Percentiles rank a stretch among this genome's conserved stretches.
phyloP scores from a whole-genome alignment of 2,888 invertebrate genomes.

The Doris montereyensis region DNA sequence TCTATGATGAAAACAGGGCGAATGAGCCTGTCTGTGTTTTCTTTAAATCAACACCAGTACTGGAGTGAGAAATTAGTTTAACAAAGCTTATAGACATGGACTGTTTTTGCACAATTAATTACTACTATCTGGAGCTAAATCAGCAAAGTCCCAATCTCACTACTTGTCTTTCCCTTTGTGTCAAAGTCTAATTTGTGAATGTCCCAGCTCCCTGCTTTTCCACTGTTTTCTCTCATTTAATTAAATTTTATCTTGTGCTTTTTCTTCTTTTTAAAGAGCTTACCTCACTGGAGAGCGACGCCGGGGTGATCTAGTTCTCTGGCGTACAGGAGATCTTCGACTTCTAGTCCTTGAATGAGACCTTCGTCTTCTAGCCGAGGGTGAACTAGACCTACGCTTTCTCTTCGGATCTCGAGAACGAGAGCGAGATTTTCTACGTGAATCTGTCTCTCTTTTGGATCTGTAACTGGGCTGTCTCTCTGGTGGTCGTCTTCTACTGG shows the following conservation, averaged over 20 bases:
- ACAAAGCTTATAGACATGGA: no score
- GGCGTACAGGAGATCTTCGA: conserved; percentile 34
- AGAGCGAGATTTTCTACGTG: conserved; percentile 21
- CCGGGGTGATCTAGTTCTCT: conserved; percentile 42
- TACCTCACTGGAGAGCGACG: conserved; percentile 32
- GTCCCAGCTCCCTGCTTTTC: no score
- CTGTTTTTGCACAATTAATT: no score
- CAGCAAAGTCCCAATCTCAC: no score
- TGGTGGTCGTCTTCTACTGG: no score
- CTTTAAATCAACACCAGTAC: no score
- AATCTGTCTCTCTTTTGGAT: background rate
- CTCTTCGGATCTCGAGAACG: background rate
- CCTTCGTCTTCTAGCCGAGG: conserved; percentile 35
- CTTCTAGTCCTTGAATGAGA: conserved; percentile 36
- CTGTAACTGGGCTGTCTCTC: background rate
- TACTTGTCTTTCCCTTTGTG: no score
- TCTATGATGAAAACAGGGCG: no score
- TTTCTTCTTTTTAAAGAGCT: background rate
- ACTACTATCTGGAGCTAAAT: no score
- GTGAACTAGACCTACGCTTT: conserved; percentile 15
- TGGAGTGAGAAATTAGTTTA: no score
- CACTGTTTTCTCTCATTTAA: background rate
- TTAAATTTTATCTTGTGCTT: conserved; percentile 23
- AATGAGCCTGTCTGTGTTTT: no score
- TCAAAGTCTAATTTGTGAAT: no score